Evolutionary conservation across 1,140 invertebrate genomes (phyloP).

Genomic region (Drosophila navojoa): DNA sequence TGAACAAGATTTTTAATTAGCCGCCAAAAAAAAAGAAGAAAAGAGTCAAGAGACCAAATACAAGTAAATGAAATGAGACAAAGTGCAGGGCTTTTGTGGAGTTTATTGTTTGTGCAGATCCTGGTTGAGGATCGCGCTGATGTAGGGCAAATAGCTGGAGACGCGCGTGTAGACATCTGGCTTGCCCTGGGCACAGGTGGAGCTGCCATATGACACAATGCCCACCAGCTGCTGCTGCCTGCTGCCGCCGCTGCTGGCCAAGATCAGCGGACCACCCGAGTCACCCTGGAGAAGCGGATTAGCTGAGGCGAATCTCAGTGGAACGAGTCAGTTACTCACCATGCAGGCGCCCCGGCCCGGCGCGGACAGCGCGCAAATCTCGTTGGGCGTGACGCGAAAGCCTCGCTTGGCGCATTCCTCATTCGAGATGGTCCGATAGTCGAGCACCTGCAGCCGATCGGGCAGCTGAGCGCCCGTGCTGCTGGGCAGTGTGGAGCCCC

Average conservation of each 20-base stretch:
- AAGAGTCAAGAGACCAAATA: conserved; percentile 8
- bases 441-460: conserved; percentile 64
- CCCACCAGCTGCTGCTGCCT: conserved; percentile 85
- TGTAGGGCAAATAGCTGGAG: conserved; percentile 77
- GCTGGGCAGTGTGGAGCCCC: conserved; percentile 69
- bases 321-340: conserved; percentile 49
- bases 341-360: conserved; percentile 84
- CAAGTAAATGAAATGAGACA: neutral
- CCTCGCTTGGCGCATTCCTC: conserved; percentile 70
- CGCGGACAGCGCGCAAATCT: conserved; percentile 84
- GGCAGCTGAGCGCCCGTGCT: conserved; percentile 54
- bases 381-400: conserved; percentile 74
- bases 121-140: conserved; percentile 65
- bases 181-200: conserved; percentile 84
- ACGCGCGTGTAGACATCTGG: conserved; percentile 83
- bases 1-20: conserved; percentile 83
- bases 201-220: conserved; percentile 89
- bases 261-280: conserved; percentile 88
- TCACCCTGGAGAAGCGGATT: conserved; percentile 85
- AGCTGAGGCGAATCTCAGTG: neutral
- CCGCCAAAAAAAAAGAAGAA: conserved; percentile 44
- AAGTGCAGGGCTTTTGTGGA: conserved; percentile 11
- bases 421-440: conserved; percentile 77
- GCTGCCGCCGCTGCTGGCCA: conserved; percentile 35
- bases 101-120: conserved; percentile 62